phyloP scores from a whole-genome alignment of 2,888 invertebrate species.

The Mesorhabditis belari region DNA sequence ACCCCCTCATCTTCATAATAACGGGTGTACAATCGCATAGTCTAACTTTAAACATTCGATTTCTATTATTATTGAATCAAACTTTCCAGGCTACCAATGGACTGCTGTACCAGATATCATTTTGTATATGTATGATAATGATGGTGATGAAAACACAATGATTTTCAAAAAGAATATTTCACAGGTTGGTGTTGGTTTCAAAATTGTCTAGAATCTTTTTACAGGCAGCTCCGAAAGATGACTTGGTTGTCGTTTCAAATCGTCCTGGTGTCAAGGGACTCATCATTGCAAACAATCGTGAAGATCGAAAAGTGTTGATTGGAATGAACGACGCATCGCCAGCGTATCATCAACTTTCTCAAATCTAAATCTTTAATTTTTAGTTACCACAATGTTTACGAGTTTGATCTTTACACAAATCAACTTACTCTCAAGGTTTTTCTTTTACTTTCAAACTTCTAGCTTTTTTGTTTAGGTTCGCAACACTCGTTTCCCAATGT shows the following conservation, averaged over 20 bases:
- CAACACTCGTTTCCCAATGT: conserved; percentile 44
- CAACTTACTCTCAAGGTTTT: conserved; percentile 31
- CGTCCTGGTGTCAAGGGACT: conserved; percentile 41
- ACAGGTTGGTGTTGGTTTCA: conserved; percentile 11
- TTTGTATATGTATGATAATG: conserved; percentile 46
- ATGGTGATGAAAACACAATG: conserved; percentile 50
- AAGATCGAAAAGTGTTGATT: conserved; percentile 31
- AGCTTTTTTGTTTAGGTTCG: conserved; percentile 12
- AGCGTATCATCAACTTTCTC: conserved; percentile 12
- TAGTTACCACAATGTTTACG: conserved; percentile 47
- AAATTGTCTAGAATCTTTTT: neutral
- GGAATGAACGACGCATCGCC: conserved; percentile 50
- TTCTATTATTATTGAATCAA: neutral
- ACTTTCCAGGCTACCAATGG: conserved; percentile 44
- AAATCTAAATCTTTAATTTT: neutral
- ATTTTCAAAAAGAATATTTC: conserved; percentile 50
- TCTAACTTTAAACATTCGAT: neutral
- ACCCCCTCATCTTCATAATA: neutral
- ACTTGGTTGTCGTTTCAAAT: conserved; percentile 29
- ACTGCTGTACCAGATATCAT: conserved; percentile 47
- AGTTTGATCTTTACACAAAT: conserved; percentile 42
- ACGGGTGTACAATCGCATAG: neutral
- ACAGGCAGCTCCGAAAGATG: conserved; percentile 10
- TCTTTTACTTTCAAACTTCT: neutral
- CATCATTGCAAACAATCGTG: conserved; percentile 44